Evolutionary conservation across 2,888 invertebrate species (phyloP).

Genomic region (Drosophila meridionalis): DNA sequence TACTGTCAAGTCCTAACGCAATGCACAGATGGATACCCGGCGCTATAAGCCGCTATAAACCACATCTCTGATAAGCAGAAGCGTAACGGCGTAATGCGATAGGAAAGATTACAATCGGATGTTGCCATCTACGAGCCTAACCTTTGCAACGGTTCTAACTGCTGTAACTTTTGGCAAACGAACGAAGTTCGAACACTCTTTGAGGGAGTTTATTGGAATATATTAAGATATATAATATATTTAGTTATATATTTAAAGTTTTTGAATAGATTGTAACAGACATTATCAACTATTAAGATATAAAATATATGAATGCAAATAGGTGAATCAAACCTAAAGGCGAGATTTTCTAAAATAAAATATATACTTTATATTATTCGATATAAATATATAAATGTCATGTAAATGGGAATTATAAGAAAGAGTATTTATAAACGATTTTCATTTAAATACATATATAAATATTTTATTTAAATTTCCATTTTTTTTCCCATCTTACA

Average conservation of each 20-base stretch:
- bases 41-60: constrained; percentile 20
- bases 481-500: background rate
- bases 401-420: too few species aligned
- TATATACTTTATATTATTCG: too few species aligned
- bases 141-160: background rate
- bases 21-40: background rate
- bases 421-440: too few species aligned
- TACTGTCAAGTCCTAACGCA: constrained; percentile 22
- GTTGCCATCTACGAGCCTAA: constrained; percentile 1
- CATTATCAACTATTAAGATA: too few species aligned
- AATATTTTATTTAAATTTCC: background rate
- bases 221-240: too few species aligned
- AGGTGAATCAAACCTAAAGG: too few species aligned
- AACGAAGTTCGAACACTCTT: constrained; percentile 10
- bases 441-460: too few species aligned
- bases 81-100: background rate
- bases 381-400: too few species aligned
- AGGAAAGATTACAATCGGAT: constrained; percentile 8
- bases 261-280: too few species aligned
- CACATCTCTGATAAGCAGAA: constrained; percentile 19
- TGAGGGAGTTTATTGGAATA: background rate
- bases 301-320: too few species aligned
- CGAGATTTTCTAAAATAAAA: too few species aligned
- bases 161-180: background rate
- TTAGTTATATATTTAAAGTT: too few species aligned